Evolutionary conservation across 2,888 invertebrate species (phyloP).

Genomic region (Clivina fossor): DNA sequence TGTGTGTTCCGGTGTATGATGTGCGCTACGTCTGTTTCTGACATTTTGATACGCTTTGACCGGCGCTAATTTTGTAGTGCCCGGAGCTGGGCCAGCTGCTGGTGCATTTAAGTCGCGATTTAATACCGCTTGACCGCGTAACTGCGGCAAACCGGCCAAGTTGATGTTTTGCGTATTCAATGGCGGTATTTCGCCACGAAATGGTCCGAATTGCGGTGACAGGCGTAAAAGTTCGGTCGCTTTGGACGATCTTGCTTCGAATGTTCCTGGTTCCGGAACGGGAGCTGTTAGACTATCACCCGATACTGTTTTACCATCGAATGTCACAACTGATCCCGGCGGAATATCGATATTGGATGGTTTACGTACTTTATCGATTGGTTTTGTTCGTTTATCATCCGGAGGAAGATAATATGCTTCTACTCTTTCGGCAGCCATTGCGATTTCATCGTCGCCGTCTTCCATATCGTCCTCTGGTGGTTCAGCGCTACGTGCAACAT

Average conservation of each 20-base stretch:
- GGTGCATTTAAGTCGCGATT: conserved; percentile 49
- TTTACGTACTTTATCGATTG: conserved; percentile 40
- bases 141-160: conserved; percentile 49
- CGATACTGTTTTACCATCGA: conserved; percentile 74
- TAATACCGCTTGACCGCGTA: conserved; percentile 45
- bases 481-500: conserved; percentile 35
- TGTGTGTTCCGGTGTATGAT: conserved; percentile 46
- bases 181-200: conserved; percentile 72
- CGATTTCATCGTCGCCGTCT: conserved; percentile 59
- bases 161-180: conserved; percentile 55
- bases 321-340: conserved; percentile 68
- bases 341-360: conserved; percentile 56
- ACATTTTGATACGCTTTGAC: conserved; percentile 45
- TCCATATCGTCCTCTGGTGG: conserved; percentile 38
- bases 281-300: conserved; percentile 62
- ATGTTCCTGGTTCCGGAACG: conserved; percentile 42
- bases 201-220: conserved; percentile 73
- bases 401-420: conserved; percentile 77
- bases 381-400: conserved; percentile 54
- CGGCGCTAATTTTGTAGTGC: conserved; percentile 53
- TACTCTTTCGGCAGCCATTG: conserved; percentile 70
- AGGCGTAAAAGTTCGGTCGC: conserved; percentile 64
- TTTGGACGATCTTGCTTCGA: conserved; percentile 52
- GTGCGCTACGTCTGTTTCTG: conserved; percentile 35
- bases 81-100: conserved; percentile 14